Evolutionary conservation across 2,797 vertebrate species (phyloP), one percentile per base, ranked within the genome.

Genomic region (Trachops cirrhosus): DNA sequence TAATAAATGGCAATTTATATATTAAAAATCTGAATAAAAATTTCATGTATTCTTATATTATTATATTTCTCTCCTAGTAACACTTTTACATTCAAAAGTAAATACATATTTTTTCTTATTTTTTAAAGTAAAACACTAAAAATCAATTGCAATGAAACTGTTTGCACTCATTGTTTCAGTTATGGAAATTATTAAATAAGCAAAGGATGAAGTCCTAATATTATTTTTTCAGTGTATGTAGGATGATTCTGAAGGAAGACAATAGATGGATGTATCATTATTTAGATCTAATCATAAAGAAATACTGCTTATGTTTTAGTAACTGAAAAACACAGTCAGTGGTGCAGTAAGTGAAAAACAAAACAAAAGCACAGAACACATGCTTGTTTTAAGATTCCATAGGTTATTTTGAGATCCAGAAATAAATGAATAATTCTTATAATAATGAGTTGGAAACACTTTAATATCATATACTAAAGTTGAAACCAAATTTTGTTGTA

Each of bases 381-480:
- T 64, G 4, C 9, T 3, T 71, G 32, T 74, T 89, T 50, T 62
- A 26, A 90, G 39, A 90, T 89, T 95, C 24, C 57, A 11, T 39
- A 68, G 32, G 93, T 16, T 86, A 39, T 57, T 70, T 39, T 93
- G 68, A 84, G 46, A 64, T 64, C 83, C 44, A 90, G 15, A 16
- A 88, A 82, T 90, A 93, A 85, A 89, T 84, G 46, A 74, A 85
- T 92, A 87, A 86, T 62, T 71, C 8, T 64, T 68, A 70, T 46
- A 92, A 44, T 52, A 95, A 67, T 88, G 10, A 93, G 3, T 57
- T 78, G 37, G 21, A 92, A 86, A 83, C 29, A 88, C 2, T 78
- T 86, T 39, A 71, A 34, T 18, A 80, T 92, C 3, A 19, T 44
- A 54, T 26, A 48, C 37, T 87, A 75, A 75, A 92, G 5, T 19